A percentile compares a stretch with the other conserved stretches of the same genome.
These are phyloP conservation scores for Myopa testacea DNA, from an alignment of 2,888 invertebrate species.

Conservation along the genomic window DNA sequence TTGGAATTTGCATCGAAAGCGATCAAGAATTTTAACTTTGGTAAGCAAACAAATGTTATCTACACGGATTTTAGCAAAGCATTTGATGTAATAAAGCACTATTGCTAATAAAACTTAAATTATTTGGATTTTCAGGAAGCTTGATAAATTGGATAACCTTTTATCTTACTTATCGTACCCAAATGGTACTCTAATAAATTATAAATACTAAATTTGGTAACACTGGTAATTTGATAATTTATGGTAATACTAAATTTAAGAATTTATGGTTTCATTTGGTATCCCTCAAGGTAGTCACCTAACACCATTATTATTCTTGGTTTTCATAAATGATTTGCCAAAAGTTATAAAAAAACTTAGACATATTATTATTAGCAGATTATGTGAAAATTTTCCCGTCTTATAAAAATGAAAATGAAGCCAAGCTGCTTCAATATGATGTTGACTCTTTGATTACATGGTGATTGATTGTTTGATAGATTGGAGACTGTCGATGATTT, in stretches of 20 bases:
- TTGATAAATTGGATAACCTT: neutral
- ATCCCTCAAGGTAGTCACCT: no score
- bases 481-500: neutral
- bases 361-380: neutral
- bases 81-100: constrained; percentile 1
- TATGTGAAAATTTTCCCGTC: neutral
- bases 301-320: neutral
- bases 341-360: neutral
- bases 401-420: neutral
- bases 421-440: neutral
- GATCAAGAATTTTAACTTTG: neutral
- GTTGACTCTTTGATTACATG: neutral
- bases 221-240: no score
- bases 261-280: no score
- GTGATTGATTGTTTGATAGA: neutral
- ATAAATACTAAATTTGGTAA: neutral
- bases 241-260: neutral
- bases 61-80: constrained; percentile 1
- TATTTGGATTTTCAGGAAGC: neutral
- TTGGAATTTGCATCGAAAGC: neutral
- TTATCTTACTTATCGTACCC: neutral
- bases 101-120: neutral
- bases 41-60: neutral
- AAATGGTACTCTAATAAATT: neutral
- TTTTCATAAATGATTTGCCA: neutral